Percentiles rank a stretch among this genome's conserved stretches.
Conservation (phyloP, 2,113 vertebrate species). For the Peucedramus taeniatus region DNA sequence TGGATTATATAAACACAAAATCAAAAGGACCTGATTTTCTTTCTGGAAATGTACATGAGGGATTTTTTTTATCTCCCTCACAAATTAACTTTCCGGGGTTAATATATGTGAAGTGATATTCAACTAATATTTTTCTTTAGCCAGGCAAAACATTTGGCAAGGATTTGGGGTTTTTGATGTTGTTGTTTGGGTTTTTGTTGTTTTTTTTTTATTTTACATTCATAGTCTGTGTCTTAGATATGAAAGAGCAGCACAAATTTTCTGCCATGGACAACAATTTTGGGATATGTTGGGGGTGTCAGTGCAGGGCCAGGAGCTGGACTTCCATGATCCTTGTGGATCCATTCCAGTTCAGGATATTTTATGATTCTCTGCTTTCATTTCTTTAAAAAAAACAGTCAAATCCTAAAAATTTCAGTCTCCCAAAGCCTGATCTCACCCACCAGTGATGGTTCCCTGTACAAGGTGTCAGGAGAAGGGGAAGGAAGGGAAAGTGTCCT, state of each 20-base stretch:
- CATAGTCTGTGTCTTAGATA: not conserved
- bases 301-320: not conserved
- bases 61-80: not conserved
- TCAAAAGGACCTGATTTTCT: not conserved
- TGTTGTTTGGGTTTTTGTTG: not conserved
- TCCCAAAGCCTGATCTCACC: not conserved
- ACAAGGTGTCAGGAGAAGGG: not conserved
- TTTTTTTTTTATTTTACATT: not conserved
- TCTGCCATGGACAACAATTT: not conserved
- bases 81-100: not conserved
- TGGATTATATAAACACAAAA: not conserved
- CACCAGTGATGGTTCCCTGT: rapidly evolving
- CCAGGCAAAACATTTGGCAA: not conserved
- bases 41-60: not conserved
- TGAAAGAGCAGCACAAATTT: not conserved
- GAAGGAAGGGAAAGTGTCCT: not conserved
- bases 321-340: not conserved
- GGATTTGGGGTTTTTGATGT: not conserved
- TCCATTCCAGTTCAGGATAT: not conserved
- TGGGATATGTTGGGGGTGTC: not conserved
- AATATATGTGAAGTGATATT: not conserved
- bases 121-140: not conserved
- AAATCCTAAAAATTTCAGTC: not conserved
- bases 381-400: not conserved
- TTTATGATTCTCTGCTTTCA: not conserved